Evolutionary conservation across 1,140 invertebrate species (phyloP).

Genomic region (Lanistes nyassanus): DNA sequence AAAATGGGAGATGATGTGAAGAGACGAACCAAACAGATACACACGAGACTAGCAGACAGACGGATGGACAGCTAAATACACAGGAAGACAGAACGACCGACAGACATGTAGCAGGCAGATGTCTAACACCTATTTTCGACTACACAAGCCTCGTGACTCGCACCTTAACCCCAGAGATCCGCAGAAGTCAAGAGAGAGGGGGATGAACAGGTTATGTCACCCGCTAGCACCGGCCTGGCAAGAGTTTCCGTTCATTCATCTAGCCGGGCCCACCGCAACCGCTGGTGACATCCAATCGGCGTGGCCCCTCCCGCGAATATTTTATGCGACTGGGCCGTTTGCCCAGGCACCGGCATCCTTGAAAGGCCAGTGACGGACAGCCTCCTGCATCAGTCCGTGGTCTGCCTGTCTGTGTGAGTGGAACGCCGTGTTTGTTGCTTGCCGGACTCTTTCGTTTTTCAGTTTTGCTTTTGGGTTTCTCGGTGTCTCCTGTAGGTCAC

Average conservation of each 20-base stretch:
- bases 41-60: background rate
- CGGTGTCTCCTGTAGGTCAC: too few relatives aligned
- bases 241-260: background rate
- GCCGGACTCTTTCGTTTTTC: background rate
- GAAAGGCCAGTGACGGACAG: background rate
- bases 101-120: too few relatives aligned
- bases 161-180: background rate
- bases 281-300: background rate
- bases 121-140: too few relatives aligned
- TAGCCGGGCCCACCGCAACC: background rate
- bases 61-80: background rate
- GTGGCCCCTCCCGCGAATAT: background rate
- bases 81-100: too few relatives aligned
- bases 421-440: background rate
- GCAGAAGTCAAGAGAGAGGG: background rate
- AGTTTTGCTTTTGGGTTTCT: too few relatives aligned
- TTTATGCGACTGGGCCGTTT: constrained; percentile 5
- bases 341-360: background rate
- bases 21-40: too few relatives aligned
- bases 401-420: background rate
- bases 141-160: too few relatives aligned
- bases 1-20: too few relatives aligned
- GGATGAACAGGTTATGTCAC: background rate
- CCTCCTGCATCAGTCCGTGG: background rate
- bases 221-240: background rate